Conservation (phyloP, 1,140 invertebrate genomes). For the Drosophila santomea region DNA sequence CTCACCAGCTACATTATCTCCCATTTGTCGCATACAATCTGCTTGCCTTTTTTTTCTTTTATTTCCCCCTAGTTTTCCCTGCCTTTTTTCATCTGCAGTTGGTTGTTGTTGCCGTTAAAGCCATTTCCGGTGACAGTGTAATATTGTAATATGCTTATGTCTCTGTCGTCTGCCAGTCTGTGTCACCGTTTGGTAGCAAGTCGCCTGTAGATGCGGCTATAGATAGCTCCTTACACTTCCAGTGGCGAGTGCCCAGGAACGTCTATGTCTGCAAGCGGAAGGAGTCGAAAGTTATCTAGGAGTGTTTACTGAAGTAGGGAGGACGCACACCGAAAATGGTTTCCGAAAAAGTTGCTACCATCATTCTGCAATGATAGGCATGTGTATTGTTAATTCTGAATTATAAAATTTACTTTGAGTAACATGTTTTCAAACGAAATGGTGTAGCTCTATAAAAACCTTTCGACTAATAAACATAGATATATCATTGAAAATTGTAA, state of each 20-base stretch:
- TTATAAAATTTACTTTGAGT: no score
- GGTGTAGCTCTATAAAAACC: no score
- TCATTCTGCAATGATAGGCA: no score
- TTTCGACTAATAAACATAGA: no score
- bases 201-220: conserved; percentile 40
- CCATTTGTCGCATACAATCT: conserved; percentile 83
- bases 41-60: conserved; percentile 63
- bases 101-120: conserved; percentile 47
- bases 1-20: conserved; percentile 78
- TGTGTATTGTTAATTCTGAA: no score
- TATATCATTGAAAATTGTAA: no score
- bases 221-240: conserved; percentile 35
- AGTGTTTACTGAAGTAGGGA: conserved; percentile 10
- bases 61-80: conserved; percentile 15
- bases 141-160: conserved; percentile 83
- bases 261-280: neutral
- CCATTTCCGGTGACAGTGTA: conserved; percentile 81
- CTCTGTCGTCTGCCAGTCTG: conserved; percentile 60
- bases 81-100: neutral
- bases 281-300: conserved; percentile 1
- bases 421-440: no score
- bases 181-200: conserved; percentile 44
- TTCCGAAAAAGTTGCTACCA: neutral
- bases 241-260: conserved; percentile 14
- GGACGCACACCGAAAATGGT: conserved; percentile 14